These are phyloP conservation scores for Ormyrus pomaceus DNA, from an alignment of 2,888 invertebrate species.

Conservation along the genomic window DNA sequence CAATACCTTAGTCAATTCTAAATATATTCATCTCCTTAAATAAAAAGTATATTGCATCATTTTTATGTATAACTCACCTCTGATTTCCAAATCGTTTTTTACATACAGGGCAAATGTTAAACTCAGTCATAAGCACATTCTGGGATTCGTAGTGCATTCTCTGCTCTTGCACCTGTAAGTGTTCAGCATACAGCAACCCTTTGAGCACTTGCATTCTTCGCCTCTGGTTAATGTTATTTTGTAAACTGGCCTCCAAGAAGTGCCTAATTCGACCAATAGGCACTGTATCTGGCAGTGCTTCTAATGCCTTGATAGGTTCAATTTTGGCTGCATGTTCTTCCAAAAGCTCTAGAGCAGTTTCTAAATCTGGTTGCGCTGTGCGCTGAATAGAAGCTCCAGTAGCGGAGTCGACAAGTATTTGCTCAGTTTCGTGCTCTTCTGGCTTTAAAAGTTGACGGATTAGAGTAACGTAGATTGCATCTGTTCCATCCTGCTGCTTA, in stretches of 20 bases:
- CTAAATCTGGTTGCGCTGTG: slow-evolving; percentile 84
- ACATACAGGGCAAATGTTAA: slow-evolving; percentile 93
- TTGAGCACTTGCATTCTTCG: slow-evolving; percentile 87
- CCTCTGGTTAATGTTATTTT: slow-evolving; percentile 84
- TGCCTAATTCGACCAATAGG: slow-evolving; percentile 85
- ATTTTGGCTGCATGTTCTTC: slow-evolving; percentile 91
- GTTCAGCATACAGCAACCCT: slow-evolving; percentile 90
- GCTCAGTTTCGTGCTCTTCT: slow-evolving; percentile 23
- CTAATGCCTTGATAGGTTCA: slow-evolving; percentile 87
- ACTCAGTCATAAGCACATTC: slow-evolving; percentile 89
- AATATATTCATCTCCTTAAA: not conserved
- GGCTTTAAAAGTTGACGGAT: slow-evolving; percentile 77
- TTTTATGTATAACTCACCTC: slow-evolving; percentile 78
- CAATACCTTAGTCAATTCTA: not conserved
- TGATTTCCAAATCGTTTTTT: slow-evolving; percentile 95
- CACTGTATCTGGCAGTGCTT: slow-evolving; percentile 88
- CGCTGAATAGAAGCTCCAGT: slow-evolving; percentile 69
- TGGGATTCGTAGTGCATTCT: slow-evolving; percentile 89
- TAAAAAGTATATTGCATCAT: no score
- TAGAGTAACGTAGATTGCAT: slow-evolving; percentile 78
- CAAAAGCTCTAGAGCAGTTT: slow-evolving; percentile 87
- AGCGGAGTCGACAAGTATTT: slow-evolving; percentile 65
- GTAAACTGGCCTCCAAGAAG: slow-evolving; percentile 88
- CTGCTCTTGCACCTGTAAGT: slow-evolving; percentile 88
- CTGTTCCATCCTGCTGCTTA: slow-evolving; percentile 68